Conservation (phyloP, 1,140 invertebrate genomes). For the Trachelipus rathkii region DNA sequence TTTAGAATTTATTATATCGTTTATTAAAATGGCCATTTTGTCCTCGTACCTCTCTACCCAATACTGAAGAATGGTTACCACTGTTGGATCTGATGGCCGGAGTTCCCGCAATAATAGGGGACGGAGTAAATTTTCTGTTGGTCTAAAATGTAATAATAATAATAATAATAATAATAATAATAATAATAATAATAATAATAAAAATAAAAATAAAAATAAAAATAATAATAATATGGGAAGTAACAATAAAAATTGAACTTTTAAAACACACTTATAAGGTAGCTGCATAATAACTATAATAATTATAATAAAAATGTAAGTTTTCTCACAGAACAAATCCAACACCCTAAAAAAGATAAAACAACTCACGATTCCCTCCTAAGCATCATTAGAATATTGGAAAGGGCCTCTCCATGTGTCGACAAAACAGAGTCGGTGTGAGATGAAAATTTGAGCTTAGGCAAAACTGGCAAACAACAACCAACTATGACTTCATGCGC, state of each 20-base stretch:
- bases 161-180: background rate
- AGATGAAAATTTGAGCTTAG: constrained; percentile 78
- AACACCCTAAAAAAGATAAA: too few species aligned
- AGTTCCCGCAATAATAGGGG: constrained; percentile 71
- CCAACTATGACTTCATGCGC: constrained; percentile 89
- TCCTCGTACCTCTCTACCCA: constrained; percentile 90
- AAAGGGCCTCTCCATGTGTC: constrained; percentile 85
- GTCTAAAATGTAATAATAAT: constrained; percentile 54
- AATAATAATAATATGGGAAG: background rate
- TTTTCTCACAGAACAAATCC: too few species aligned
- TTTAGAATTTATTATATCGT: constrained; percentile 61
- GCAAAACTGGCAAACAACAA: constrained; percentile 80
- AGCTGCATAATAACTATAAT: too few species aligned
- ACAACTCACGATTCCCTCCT: constrained; percentile 75
- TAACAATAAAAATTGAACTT: background rate
- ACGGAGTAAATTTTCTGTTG: constrained; percentile 76
- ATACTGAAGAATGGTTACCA: constrained; percentile 77
- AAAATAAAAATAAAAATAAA: background rate
- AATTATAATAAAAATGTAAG: too few species aligned
- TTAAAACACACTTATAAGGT: too few species aligned
- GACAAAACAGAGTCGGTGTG: constrained; percentile 85
- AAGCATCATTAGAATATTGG: constrained; percentile 81
- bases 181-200: background rate
- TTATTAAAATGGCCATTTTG: constrained; percentile 63
- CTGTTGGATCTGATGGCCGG: constrained; percentile 43